Evolutionary conservation across 2,797 vertebrate genomes (phyloP).

Genomic region (Anabas testudineus): DNA sequence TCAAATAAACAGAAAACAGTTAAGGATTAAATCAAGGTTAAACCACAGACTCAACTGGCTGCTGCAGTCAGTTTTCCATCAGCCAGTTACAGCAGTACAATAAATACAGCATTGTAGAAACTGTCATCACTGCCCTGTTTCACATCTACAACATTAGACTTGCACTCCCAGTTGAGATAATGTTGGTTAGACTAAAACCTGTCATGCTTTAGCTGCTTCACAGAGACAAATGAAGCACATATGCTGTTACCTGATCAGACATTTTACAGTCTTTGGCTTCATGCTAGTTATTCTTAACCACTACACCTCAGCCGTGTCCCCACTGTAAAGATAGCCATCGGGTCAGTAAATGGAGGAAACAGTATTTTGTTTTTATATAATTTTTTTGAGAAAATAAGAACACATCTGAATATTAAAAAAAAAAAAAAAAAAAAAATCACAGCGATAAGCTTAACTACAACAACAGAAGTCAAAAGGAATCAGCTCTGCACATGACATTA

Average conservation of each 20-base stretch:
- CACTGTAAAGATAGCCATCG: conserved; percentile 1
- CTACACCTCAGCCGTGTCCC: conserved; percentile 17
- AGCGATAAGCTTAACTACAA: background rate
- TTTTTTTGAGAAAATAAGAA: conserved; percentile 13
- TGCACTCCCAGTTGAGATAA: background rate
- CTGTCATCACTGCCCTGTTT: conserved; percentile 6
- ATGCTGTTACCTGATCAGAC: background rate
- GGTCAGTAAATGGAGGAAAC: background rate
- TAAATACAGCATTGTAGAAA: background rate
- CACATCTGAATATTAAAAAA: conserved; percentile 33
- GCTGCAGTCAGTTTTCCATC: background rate
- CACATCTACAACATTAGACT: conserved; percentile 5
- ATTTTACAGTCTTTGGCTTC: conserved; percentile 5
- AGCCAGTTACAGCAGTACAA: background rate
- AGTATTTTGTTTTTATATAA: background rate
- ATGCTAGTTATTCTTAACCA: conserved; percentile 38
- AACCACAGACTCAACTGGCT: background rate
- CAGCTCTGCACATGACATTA: too few species aligned
- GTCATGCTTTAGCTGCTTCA: conserved; percentile 2
- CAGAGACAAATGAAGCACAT: background rate
- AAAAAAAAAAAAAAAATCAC: conserved; percentile 44
- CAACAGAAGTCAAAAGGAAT: too few species aligned
- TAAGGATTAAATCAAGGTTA: background rate
- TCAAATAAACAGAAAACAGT: background rate
- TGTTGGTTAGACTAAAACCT: background rate